Evolutionary conservation across 2,113 vertebrate species (phyloP), one percentile per base, ranked within the genome.

Genomic region (Anarhynchus alexandrinus): DNA sequence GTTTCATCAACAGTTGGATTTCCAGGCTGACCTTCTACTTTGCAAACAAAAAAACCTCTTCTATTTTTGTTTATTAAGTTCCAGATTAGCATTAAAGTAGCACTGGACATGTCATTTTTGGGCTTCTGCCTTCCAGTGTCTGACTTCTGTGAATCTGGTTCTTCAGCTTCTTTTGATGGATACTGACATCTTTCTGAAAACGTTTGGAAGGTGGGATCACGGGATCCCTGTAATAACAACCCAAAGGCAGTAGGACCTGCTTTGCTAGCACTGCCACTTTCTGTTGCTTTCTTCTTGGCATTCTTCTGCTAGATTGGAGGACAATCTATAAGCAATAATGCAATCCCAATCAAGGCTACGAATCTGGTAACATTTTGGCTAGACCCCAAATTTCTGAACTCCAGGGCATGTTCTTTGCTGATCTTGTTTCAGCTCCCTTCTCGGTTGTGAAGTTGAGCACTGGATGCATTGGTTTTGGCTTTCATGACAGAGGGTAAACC

Each of bases 401-500:
- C 7, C 21, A 70, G 34, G 5, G n/a, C 9, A 42, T 6, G 8
- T 94, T 86, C 22, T 67, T 82, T 11, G 9, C 12, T 27, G 22
- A 86, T 49, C 36, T 62, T 16, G 42, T 47, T 76, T 79, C 45
- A 34, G 8, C 8, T 55, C 38, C 21, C 58, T 88, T 77, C 78
- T 15, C 45, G 51, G 27, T 45, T 95, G 80, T 13, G 73, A 38
- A 65, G 61, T 49, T 77, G 88, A 82, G 49, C 61, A 62, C 26
- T 30, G 58, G n/a, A 43, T 92, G 25, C 94, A 94, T 55, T 84
- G 80, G 6, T 89, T 88, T 36, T 96, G 95, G n/a, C 11, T 96
- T 64, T 96, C 85, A 57, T 94, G 97, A 95, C 97, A 97, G 47
- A 97, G 51, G 42, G 14, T 88, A 55, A 98, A 93, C 9, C 90